A percentile compares a stretch with the other conserved stretches of the same genome.
Conservation (phyloP, 2,888 invertebrate species). For the Cybosia mesomella region DNA sequence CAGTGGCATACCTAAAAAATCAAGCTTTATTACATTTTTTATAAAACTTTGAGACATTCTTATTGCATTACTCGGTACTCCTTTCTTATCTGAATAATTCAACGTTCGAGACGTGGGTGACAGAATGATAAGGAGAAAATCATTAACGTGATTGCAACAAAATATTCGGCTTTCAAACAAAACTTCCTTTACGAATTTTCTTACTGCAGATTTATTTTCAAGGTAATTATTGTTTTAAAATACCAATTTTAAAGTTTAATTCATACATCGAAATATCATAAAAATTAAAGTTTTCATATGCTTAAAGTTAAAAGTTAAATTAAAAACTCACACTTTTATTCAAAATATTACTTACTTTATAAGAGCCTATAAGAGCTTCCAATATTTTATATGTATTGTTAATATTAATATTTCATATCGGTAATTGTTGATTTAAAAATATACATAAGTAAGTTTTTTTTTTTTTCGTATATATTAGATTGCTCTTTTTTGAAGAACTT, state of each 20-base stretch:
- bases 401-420: not conserved
- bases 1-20: conserved; percentile 55
- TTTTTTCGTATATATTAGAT: too few species aligned
- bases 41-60: conserved; percentile 61
- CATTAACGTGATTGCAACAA: conserved; percentile 67
- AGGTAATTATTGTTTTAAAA: conserved; percentile 8
- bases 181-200: conserved; percentile 27
- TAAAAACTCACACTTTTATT: not conserved
- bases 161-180: conserved; percentile 54
- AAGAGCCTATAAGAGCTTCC: too few species aligned
- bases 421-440: not conserved
- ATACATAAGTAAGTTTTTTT: too few species aligned
- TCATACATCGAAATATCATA: not conserved
- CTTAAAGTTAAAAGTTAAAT: too few species aligned
- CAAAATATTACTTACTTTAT: not conserved
- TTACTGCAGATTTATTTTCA: conserved; percentile 11
- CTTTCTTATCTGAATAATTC: conserved; percentile 68
- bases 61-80: conserved; percentile 63
- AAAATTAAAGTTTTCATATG: not conserved
- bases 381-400: too few species aligned
- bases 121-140: conserved; percentile 59
- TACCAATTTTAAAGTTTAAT: not conserved
- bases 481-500: too few species aligned
- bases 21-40: conserved; percentile 58
- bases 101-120: conserved; percentile 58